Base-by-base conservation (phyloP, 1,140 invertebrate genomes). In the Scaptomyza montana region DNA sequence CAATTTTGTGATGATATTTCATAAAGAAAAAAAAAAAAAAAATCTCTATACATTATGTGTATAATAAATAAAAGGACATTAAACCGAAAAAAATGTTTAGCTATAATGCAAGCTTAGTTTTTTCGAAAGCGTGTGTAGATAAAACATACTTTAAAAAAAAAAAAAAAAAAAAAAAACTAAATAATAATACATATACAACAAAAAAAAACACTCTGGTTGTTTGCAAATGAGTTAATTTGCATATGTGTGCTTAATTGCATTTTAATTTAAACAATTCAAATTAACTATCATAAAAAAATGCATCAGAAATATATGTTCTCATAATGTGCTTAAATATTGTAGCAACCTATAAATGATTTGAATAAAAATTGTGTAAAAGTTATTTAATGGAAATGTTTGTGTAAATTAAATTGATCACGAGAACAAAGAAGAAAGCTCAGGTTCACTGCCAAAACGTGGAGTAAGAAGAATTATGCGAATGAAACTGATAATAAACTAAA, bases 371-470 rank as follows among this genome's bases (percentile, higher is more conserved):
- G 76, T 67, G 73, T 41, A 59, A 25, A 67, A 73, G 66, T 41
- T 36, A 61, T 54, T 62, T 61, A 54, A 75, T 19, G 43, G 43
- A 53, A 57, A 54, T 74, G 41, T 80, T 80, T 80, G 67, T 80
- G 71, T 86, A 81, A 82, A 69, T 51, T 56, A 67, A 67, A 79
- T 78, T 80, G 64, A 82, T 78, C 79, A 76, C 69, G 79, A 69
- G 70, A 74, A 77, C 77, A 84, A 87, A 82, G 68, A 86, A 80
- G 85, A 78, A 87, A 91, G 89, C 89, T 91, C 89, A 91, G 89
- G 89, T 89, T 91, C 89, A 91, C 89, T 91, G 89, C 89, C 89
- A 91, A 91, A 90, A 78, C 79, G 81, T 82, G 85, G 81, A 90
- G 85, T 73, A 82, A 61, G 86, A 82, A 64, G 86, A 89, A 74